Evolutionary conservation across 2,888 invertebrate species (phyloP), one percentile per base, ranked within the genome.

Genomic region (Hirudinaria manillensis): DNA sequence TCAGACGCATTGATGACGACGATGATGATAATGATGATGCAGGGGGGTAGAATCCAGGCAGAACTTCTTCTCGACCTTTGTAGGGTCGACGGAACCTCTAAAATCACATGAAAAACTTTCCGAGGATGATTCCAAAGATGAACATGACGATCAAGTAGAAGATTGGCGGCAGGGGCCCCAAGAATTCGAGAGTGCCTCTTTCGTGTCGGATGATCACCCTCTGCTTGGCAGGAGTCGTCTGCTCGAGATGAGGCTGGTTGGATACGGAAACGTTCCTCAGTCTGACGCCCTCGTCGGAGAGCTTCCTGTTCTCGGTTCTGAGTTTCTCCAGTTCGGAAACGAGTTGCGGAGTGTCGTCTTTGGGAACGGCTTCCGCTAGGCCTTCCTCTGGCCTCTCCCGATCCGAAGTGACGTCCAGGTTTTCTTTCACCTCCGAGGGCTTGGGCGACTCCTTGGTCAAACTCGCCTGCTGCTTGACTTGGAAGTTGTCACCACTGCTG

Each of bases 51-150:
- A 45, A 16, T 45, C 45, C 45, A 10, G 45, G 45, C 45, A 10
- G n/a, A n/a, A n/a, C n/a, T n/a, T n/a, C 1, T 45, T 45, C 45
- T 1, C 45, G 16, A 45, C 16, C 45, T 45, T 45, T 10, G 10
- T 10, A 36, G 10, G 10, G 10, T 45, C 13, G 16, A 45, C 45
- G 13, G 45, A 10, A 45, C 10, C 45, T 45, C 45, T 16, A 29
- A 53, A 29, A 24, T 61, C 29, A 61, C 61, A 61, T 61, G 68
- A 75, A 66, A 55, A 75, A 75, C 70, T 75, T 75, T 29, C 70
- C 75, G 24, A 75, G 65, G 70, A 75, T 45, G n/a, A 75, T 65
- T 45, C 75, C 75, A 21, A 75, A 36, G 53, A 75, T 51, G 51
- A 75, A 36, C 68, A 70, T 70, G n/a, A 75, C 70, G 36, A 75